phyloP scores from a whole-genome alignment of 2,797 vertebrate genomes.

The Triplophysa bombifrons region DNA sequence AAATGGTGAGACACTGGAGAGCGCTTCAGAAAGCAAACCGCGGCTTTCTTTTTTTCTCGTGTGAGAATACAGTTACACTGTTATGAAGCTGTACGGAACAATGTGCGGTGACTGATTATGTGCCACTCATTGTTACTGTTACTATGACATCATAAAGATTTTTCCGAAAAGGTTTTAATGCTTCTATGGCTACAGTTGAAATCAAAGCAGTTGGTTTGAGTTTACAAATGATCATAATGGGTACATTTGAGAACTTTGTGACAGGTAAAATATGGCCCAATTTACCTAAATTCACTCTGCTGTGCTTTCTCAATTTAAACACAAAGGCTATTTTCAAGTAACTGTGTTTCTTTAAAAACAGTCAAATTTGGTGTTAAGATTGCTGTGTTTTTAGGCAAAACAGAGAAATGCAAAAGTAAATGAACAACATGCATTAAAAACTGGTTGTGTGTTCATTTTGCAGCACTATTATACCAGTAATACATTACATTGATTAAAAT shows the following conservation, averaged over 20 bases:
- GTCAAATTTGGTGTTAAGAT: neutral
- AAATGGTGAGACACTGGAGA: conserved; percentile 39
- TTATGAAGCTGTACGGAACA: conserved; percentile 39
- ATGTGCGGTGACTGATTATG: conserved; percentile 19
- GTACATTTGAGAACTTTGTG: neutral
- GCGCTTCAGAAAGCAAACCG: conserved; percentile 18
- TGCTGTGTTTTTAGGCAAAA: too few relatives aligned
- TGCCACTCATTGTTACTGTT: conserved; percentile 31
- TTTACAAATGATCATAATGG: neutral
- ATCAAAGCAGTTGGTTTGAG: neutral
- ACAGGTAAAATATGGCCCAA: neutral
- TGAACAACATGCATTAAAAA: neutral
- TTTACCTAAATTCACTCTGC: neutral
- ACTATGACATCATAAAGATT: conserved; percentile 39
- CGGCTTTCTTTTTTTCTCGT: conserved; percentile 14
- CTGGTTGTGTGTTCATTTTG: too few relatives aligned
- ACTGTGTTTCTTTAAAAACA: neutral
- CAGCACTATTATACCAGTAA: neutral
- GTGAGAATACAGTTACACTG: conserved; percentile 24
- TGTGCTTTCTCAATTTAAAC: neutral
- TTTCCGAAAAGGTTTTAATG: conserved; percentile 16
- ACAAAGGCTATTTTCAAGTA: conserved; percentile 3
- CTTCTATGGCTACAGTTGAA: conserved; percentile 23
- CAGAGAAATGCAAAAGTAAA: neutral
- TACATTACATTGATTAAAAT: too few relatives aligned